These are phyloP conservation scores for Cecropterus lyciades DNA, from an alignment of 1,140 invertebrate genomes.

Conservation along the genomic window DNA sequence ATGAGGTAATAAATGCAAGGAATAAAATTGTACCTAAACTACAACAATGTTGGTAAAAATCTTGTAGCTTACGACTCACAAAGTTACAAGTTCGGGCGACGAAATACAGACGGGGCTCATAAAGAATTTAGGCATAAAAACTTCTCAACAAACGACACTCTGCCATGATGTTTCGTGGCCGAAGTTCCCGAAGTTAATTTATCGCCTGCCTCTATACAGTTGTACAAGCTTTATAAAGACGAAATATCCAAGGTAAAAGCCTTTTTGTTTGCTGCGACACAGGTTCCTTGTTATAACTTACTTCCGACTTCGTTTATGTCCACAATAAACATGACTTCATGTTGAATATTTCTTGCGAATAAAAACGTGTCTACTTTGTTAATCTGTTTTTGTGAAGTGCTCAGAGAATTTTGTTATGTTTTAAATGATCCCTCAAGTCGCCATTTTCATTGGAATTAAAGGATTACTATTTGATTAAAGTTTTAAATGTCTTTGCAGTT, in stretches of 20 bases:
- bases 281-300: conserved; percentile 3
- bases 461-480: too few species aligned
- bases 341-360: not conserved
- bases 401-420: too few species aligned
- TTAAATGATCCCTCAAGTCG: too few species aligned
- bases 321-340: not conserved
- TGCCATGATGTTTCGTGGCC: conserved; percentile 16
- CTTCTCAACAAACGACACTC: conserved; percentile 22
- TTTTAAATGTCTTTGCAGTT: too few species aligned
- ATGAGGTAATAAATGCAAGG: not conserved
- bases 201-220: conserved; percentile 10
- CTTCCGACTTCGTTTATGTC: not conserved
- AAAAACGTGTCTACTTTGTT: not conserved
- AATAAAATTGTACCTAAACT: not conserved
- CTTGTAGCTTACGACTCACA: conserved; percentile 15
- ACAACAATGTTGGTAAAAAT: conserved; percentile 20
- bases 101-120: conserved; percentile 23
- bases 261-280: not conserved
- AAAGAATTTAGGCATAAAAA: conserved; percentile 30
- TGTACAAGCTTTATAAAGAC: conserved; percentile 8
- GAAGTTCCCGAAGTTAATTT: conserved; percentile 26
- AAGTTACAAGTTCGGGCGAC: conserved; percentile 5
- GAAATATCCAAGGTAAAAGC: not conserved
- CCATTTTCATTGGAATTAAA: too few species aligned
- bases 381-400: conserved; percentile 4